Evolutionary conservation across 1,140 invertebrate species (phyloP).

Genomic region (Nephila pilipes): DNA sequence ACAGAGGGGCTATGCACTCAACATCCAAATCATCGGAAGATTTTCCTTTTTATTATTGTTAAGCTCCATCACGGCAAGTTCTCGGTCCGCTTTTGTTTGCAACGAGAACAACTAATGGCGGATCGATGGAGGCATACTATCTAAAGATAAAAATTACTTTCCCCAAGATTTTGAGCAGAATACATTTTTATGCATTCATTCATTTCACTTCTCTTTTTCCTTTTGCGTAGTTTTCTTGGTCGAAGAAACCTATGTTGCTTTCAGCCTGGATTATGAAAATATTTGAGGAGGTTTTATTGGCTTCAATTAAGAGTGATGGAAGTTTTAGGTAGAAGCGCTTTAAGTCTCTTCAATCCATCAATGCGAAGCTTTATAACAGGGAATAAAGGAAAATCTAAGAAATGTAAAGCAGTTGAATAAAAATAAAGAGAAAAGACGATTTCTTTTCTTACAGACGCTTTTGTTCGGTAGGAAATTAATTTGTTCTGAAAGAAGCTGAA

Average conservation of each 20-base stretch:
- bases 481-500: constrained; percentile 16
- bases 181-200: constrained; percentile 20
- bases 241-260: background rate
- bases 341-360: constrained; percentile 28
- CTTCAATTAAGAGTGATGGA: constrained; percentile 55
- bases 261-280: constrained; percentile 36
- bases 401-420: background rate
- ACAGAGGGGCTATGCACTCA: background rate
- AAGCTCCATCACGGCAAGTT: background rate
- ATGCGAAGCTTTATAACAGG: background rate
- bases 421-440: background rate
- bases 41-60: constrained; percentile 40
- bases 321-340: background rate
- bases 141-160: constrained; percentile 21
- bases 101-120: constrained; percentile 3
- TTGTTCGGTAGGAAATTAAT: constrained; percentile 33
- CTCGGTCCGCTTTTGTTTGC: background rate
- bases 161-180: background rate
- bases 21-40: constrained; percentile 53
- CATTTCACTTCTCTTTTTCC: background rate
- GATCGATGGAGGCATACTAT: constrained; percentile 24
- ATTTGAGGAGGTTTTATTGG: constrained; percentile 45
- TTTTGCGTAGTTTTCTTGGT: background rate
- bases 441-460: background rate
- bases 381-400: constrained; percentile 23